Evolutionary conservation across 1,140 invertebrate genomes (phyloP), one percentile per base, ranked within the genome.

Genomic region (Drosophila pruinosa): DNA sequence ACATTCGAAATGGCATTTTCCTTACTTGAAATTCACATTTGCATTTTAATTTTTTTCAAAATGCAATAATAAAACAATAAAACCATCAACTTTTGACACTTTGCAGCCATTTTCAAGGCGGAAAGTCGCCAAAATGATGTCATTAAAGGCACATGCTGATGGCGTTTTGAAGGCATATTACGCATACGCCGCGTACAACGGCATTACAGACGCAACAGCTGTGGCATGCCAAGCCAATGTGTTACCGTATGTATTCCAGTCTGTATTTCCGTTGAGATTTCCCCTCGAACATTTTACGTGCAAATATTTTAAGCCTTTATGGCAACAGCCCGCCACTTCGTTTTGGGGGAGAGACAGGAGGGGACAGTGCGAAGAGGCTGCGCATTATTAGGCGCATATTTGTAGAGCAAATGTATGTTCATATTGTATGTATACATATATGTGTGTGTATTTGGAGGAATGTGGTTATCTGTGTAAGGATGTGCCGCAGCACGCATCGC

Each of bases 71-170:
- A 85, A 70, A 76, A 78, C 81, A 83, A 86, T 83, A 83, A 83
- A 80, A 86, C 50, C 76, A 76, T 86, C 70, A 88, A 86, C 82
- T 88, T 76, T 78, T 88, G 81, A 81, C 80, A 85, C 77, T 85
- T 81, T 56, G 52, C 81, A 76, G 81, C 48, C 75, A 65, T 82
- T 82, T 82, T 62, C 57, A 24, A 54, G 58, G 65, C 81, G 62
- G 47, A 73, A 61, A 67, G 41, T 47, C 43, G 50, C 72, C 61
- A 70, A 65, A 77, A 86, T 88, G 81, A 86, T 86, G 82, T 86
- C 81, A 86, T 86, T 88, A 86, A 88, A 86, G 81, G 78, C 81
- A 85, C 81, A 85, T 85, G 82, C 77, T 85, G 79, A 80, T 86
- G 80, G 82, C 77, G 54, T 81, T 88, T 86, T 86, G 69, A 81